These are phyloP conservation scores for Pterocles orientalis DNA, from an alignment of 2,113 vertebrate genomes.

Conservation along the genomic window DNA sequence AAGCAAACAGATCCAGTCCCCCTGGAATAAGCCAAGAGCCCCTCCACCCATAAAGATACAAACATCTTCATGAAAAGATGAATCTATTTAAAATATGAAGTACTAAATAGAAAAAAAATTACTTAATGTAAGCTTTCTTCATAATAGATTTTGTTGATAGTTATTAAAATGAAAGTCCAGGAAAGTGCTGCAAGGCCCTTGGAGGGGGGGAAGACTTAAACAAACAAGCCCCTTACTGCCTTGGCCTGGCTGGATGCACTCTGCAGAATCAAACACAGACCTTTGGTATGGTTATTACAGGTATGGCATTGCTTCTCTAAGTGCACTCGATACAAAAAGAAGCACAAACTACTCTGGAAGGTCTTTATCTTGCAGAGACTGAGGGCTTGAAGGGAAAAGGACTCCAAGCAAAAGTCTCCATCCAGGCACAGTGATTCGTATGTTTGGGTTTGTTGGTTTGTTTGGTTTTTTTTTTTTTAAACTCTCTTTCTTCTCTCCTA, in stretches of 20 bases:
- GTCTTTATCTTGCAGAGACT: neutral
- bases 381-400: neutral
- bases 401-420: neutral
- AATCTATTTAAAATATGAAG: neutral
- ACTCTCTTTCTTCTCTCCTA: rapidly evolving
- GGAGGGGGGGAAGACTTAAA: neutral
- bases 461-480: neutral
- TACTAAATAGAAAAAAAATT: neutral
- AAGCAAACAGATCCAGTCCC: neutral
- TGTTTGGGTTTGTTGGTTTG: neutral
- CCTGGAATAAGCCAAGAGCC: neutral
- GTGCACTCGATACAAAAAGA: neutral
- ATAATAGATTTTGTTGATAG: neutral
- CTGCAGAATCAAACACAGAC: neutral
- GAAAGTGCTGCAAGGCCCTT: neutral
- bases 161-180: neutral
- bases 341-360: neutral
- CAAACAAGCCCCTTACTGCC: neutral
- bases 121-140: neutral
- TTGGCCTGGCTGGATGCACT: neutral
- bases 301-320: neutral
- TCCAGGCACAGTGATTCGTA: neutral
- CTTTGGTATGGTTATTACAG: neutral
- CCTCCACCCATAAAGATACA: neutral
- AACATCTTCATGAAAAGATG: neutral